Percentiles rank a stretch among this genome's conserved stretches.
Evolutionary conservation across 1,140 invertebrate genomes (phyloP).

Genomic region (Anastrepha obliqua): DNA sequence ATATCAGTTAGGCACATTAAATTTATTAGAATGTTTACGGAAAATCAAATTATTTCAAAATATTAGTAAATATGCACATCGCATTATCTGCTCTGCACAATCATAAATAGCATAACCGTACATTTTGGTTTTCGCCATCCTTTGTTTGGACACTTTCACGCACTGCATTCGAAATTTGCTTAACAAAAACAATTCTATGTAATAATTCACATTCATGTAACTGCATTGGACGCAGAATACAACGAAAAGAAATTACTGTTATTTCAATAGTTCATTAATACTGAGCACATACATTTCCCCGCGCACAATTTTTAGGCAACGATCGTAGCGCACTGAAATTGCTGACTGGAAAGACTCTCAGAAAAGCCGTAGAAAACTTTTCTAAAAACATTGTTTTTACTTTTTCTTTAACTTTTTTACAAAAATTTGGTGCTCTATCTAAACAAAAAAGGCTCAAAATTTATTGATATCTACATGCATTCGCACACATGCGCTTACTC

Average conservation of each 20-base stretch:
- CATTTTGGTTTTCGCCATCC: not conserved
- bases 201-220: not conserved
- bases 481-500: not conserved
- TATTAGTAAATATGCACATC: not conserved
- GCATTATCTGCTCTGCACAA: slow-evolving; percentile 3
- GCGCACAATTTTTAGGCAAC: not conserved
- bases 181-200: not conserved
- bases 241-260: not conserved
- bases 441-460: not conserved
- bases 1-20: not conserved
- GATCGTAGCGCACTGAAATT: not conserved
- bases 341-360: no score
- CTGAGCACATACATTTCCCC: not conserved
- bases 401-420: not conserved
- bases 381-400: no score
- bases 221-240: not conserved
- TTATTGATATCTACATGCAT: not conserved
- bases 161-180: not conserved
- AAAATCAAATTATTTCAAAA: not conserved
- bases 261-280: slow-evolving; percentile 8
- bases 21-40: not conserved
- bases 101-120: not conserved
- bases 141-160: not conserved
- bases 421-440: not conserved
- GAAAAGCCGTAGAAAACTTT: no score